These are phyloP conservation scores for Drosophila jambulina DNA, from an alignment of 1,140 invertebrate species.

Conservation along the genomic window DNA sequence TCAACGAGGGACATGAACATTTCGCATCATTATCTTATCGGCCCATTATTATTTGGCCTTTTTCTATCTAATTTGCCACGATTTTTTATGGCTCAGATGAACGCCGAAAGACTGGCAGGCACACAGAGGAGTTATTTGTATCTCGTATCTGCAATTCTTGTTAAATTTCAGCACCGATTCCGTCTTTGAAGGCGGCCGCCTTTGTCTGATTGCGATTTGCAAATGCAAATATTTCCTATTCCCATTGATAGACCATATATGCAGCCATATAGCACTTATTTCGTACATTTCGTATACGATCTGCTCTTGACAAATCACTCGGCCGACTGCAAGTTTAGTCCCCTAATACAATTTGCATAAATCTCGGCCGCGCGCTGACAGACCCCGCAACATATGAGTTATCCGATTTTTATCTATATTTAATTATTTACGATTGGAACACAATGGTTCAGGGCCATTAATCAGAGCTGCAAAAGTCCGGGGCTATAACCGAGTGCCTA, in stretches of 20 bases:
- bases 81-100: constrained; percentile 71
- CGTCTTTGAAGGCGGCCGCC: constrained; percentile 67
- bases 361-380: constrained; percentile 33
- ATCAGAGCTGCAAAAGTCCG: constrained; percentile 55
- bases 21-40: constrained; percentile 70
- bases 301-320: constrained; percentile 43
- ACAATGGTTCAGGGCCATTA: constrained; percentile 77
- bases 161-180: constrained; percentile 46
- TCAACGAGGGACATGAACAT: constrained; percentile 52
- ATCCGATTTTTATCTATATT: constrained; percentile 79
- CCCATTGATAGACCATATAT: constrained; percentile 34
- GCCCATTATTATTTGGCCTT: constrained; percentile 39
- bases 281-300: constrained; percentile 1
- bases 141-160: constrained; percentile 58
- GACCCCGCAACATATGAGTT: constrained; percentile 57
- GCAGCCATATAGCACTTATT: constrained; percentile 30
- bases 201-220: constrained; percentile 38
- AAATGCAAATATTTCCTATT: constrained; percentile 67
- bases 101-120: background rate
- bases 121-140: constrained; percentile 35
- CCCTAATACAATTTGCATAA: constrained; percentile 45
- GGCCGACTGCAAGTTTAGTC: constrained; percentile 39
- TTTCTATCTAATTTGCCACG: constrained; percentile 58
- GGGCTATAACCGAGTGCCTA: constrained; percentile 55
- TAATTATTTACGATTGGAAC: constrained; percentile 77